Evolutionary conservation across 2,888 invertebrate species (phyloP), one percentile per base, ranked within the genome.

Genomic region (Unio pictorum): DNA sequence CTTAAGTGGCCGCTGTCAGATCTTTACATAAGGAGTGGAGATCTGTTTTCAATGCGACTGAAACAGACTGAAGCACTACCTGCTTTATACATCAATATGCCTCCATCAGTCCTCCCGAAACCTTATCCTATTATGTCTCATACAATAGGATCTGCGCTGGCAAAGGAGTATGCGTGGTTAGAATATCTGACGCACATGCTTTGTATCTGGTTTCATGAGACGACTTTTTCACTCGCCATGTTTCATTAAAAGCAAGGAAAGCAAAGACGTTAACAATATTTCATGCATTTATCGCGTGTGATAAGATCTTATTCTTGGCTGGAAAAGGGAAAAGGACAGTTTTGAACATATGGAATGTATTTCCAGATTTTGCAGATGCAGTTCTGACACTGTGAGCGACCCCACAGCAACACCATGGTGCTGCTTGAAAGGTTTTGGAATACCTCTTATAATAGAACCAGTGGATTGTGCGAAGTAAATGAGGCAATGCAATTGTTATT

Each of bases 211-310:
- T 45, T 34, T 45, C 45, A 11, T 11, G 3, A 45, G 45, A 45
- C 3, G 11, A 45, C 11, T 2, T 45, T 11, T 11, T 45, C 45
- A 15, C 11, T 4, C 5, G 45, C 45, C 11, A 11, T 45, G 2
- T 11, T 11, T 45, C 11, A 45, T 45, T 11, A 23, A 23, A 23
- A 23, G 23, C 62, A 28, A 67, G 69, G 4, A 69, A 66, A 34
- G 61, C 71, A n/a, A 64, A 28, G n/a, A 74, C 71, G 17, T 59
- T 76, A 6, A 66, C 30, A 59, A 66, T 63, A 54, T 79, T 79
- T 59, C 77, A 76, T 30, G 65, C 72, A 6, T 77, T 81, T 59
- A 76, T 75, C 30, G 80, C 75, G 3, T 80, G 75, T 63, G 75
- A 81, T 68, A 61, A 71, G 8, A 73, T 73, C 7, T 79, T 68